A percentile compares a stretch with the other conserved stretches of the same genome.
Conservation (phyloP, 2,888 invertebrate genomes). For the Caenorhabditis wallacei region DNA sequence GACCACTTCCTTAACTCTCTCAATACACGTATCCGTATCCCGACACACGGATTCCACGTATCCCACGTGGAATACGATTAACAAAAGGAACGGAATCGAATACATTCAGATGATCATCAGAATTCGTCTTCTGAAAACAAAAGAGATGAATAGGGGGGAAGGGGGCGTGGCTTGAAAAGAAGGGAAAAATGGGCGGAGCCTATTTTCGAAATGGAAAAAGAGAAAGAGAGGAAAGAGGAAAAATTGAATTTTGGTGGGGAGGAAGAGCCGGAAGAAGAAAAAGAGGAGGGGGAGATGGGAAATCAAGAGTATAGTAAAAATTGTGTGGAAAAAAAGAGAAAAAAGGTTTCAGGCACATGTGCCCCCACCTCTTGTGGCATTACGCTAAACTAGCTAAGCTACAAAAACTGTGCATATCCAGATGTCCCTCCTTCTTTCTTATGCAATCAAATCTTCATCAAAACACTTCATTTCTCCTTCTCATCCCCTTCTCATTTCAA, state of each 20-base stretch:
- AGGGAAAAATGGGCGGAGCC: not conserved
- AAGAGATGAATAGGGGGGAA: not conserved
- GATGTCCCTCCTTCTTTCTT: not conserved
- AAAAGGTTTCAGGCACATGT: no score
- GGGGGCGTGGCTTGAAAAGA: not conserved
- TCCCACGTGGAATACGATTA: slow-evolving; percentile 11
- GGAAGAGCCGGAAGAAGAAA: no score
- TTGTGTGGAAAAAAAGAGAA: no score
- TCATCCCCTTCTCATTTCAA: not conserved
- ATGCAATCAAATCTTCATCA: slow-evolving; percentile 4
- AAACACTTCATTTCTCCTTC: slow-evolving; percentile 18
- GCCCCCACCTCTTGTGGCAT: no score
- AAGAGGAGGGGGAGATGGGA: not conserved
- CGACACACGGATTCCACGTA: slow-evolving; percentile 60
- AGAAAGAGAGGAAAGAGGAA: not conserved
- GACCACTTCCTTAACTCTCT: slow-evolving; percentile 67
- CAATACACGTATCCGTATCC: slow-evolving; percentile 71
- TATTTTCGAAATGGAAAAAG: not conserved
- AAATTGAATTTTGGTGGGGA: not conserved
- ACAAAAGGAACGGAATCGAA: slow-evolving; percentile 12
- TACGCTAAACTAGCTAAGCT: not conserved
- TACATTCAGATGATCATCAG: not conserved
- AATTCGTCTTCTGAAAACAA: slow-evolving; percentile 17
- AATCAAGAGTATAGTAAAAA: no score
- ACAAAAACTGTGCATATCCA: not conserved